A percentile compares a stretch with the other conserved stretches of the same genome.
These are phyloP conservation scores for Vultur gryphus DNA, from an alignment of 2,797 vertebrate species.

Conservation along the genomic window DNA sequence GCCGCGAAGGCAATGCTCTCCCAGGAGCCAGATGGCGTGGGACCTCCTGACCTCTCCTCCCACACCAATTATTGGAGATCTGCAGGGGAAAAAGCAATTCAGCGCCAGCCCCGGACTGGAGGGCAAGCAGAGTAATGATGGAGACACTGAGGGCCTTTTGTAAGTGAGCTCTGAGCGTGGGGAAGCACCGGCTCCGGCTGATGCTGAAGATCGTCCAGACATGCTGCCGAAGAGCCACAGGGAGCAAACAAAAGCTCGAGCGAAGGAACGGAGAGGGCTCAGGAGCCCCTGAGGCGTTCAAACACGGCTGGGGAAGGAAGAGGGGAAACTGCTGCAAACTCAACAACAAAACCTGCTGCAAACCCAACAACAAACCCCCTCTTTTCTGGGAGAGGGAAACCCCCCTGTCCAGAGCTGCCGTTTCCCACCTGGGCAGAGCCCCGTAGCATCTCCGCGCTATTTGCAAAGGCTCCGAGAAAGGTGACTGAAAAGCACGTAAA, in stretches of 20 bases:
- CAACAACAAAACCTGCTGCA: background rate
- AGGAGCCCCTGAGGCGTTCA: background rate
- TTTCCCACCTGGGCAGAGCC: background rate
- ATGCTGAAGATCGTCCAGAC: background rate
- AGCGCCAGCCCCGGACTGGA: background rate
- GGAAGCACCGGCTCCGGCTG: background rate
- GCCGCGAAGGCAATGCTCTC: background rate
- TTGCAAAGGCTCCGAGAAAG: background rate
- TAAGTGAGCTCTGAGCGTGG: background rate
- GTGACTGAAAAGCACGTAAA: background rate
- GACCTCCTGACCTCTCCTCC: background rate
- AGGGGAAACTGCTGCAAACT: background rate
- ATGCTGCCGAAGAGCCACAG: background rate
- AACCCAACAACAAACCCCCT: background rate
- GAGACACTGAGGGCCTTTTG: background rate
- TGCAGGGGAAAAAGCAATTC: background rate
- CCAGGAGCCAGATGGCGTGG: accelerated
- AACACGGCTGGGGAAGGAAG: background rate
- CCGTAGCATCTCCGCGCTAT: background rate
- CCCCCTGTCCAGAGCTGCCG: background rate
- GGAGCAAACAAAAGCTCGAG: background rate
- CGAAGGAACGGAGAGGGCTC: background rate
- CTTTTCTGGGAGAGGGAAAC: background rate
- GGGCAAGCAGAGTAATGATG: background rate
- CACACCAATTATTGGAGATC: accelerated